phyloP scores from a whole-genome alignment of 1,140 invertebrate species.

The Matsumurasca onukii region DNA sequence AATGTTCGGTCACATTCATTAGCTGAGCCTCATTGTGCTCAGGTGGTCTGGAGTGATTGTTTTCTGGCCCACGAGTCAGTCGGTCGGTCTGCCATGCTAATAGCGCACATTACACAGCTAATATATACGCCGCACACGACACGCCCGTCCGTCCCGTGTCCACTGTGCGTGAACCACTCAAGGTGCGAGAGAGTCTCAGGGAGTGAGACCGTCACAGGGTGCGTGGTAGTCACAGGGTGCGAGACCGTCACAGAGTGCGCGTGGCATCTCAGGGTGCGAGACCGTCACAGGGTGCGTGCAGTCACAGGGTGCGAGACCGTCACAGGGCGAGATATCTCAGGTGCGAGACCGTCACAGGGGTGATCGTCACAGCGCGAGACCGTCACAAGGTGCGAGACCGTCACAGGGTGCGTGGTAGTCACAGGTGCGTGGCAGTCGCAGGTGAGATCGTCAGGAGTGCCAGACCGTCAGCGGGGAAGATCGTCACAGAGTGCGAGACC shows the following conservation, averaged over 20 bases:
- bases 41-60: slow-evolving; percentile 5
- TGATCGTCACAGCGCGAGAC: too few species aligned
- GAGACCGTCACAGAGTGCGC: too few species aligned
- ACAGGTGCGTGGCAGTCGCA: too few species aligned
- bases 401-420: neutral
- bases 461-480: too few species aligned
- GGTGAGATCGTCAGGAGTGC: too few species aligned
- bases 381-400: too few species aligned
- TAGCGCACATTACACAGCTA: neutral
- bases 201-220: neutral
- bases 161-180: neutral
- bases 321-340: too few species aligned
- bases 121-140: neutral
- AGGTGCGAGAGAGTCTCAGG: neutral
- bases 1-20: slow-evolving; percentile 8
- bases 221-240: neutral
- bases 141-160: neutral
- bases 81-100: neutral
- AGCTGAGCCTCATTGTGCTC: slow-evolving; percentile 1
- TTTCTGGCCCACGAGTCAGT: neutral
- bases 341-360: too few species aligned
- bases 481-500: too few species aligned
- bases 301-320: too few species aligned
- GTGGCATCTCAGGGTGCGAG: too few species aligned
- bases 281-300: too few species aligned